Conservation (phyloP, 1,140 invertebrate genomes). For the Hyphantria cunea region DNA sequence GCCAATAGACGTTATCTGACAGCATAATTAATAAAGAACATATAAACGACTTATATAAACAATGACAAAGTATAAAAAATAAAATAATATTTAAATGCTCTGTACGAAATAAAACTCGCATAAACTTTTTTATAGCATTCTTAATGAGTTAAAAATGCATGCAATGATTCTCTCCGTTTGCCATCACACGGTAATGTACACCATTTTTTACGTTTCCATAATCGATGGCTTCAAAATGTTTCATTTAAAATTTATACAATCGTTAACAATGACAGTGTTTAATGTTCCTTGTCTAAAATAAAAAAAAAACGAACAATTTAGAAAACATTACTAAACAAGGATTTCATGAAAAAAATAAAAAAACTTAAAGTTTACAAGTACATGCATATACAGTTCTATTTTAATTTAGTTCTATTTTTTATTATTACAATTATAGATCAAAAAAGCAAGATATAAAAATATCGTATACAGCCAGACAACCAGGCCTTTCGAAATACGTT, state of each 20-base stretch:
- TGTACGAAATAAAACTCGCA: neutral
- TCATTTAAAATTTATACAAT: neutral
- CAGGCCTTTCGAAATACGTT: too few relatives aligned
- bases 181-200: slow-evolving; percentile 11
- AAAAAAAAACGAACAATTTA: neutral
- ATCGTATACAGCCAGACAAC: too few relatives aligned
- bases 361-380: too few relatives aligned
- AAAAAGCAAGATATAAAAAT: too few relatives aligned
- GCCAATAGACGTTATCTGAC: neutral
- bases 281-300: neutral
- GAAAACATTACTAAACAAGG: neutral
- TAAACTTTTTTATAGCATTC: neutral
- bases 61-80: neutral
- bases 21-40: neutral
- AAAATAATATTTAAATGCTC: neutral
- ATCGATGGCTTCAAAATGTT: slow-evolving; percentile 4
- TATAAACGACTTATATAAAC: neutral
- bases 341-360: neutral
- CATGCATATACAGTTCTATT: too few relatives aligned
- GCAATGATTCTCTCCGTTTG: slow-evolving; percentile 9
- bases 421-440: too few relatives aligned
- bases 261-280: neutral
- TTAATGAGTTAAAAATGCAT: slow-evolving; percentile 9
- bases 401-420: too few relatives aligned
- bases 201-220: slow-evolving; percentile 17